Evolutionary conservation across 2,888 invertebrate genomes (phyloP).

Genomic region (Sinelater perroti): DNA sequence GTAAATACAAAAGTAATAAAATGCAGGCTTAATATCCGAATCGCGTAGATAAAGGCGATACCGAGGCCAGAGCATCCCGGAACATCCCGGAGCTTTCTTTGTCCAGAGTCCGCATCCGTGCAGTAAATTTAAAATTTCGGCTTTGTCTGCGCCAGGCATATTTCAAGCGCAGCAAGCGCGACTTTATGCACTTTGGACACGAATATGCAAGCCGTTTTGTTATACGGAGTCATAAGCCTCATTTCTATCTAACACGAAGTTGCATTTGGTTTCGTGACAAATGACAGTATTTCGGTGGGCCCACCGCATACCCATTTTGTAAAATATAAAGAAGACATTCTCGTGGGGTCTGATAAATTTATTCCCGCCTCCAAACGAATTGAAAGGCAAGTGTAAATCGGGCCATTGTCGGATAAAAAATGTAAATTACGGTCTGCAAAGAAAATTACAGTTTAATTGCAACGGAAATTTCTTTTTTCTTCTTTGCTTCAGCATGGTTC

Average conservation of each 20-base stretch:
- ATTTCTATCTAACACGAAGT: slow-evolving; percentile 8
- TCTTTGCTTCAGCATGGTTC: slow-evolving; percentile 1
- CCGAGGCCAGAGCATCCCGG: too few species aligned
- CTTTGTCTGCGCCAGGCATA: slow-evolving; percentile 1
- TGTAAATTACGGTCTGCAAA: not conserved
- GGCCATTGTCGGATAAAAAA: not conserved
- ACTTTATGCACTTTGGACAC: slow-evolving; percentile 14
- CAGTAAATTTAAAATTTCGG: not conserved
- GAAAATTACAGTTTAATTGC: slow-evolving; percentile 1
- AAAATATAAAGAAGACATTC: not conserved
- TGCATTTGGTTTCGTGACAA: slow-evolving; percentile 13
- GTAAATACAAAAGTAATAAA: slow-evolving; percentile 8
- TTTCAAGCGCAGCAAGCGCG: not conserved
- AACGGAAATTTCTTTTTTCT: slow-evolving; percentile 4
- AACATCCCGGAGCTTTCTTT: not conserved
- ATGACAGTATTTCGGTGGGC: not conserved
- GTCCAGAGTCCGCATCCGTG: not conserved
- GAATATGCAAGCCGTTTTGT: slow-evolving; percentile 8
- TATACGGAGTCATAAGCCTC: not conserved
- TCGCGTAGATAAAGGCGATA: not conserved
- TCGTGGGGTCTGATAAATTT: not conserved
- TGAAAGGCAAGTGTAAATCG: not conserved
- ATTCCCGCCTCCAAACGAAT: not conserved
- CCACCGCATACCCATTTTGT: not conserved
- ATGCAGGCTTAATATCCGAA: slow-evolving; percentile 1